Conservation (phyloP, 2,888 invertebrate genomes). For the Eucera pruinosa region DNA sequence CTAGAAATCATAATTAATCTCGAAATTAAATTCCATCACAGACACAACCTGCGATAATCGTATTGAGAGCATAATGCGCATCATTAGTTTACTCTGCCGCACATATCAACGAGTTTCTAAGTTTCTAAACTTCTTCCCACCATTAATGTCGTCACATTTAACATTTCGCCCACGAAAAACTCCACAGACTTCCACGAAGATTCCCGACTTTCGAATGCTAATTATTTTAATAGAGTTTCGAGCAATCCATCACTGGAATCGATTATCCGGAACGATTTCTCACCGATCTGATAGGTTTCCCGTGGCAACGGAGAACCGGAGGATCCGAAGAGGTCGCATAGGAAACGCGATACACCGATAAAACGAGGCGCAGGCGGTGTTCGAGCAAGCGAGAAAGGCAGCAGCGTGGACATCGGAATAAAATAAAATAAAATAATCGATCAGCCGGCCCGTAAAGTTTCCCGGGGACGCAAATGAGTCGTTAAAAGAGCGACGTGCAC, state of each 20-base stretch:
- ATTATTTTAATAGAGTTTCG: constrained; percentile 18
- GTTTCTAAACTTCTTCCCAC: neutral
- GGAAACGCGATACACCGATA: constrained; percentile 73
- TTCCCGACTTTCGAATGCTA: constrained; percentile 10
- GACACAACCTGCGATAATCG: no score
- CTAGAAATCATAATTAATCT: no score
- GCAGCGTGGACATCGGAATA: constrained; percentile 60
- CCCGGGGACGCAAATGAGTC: constrained; percentile 79
- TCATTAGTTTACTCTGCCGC: no score
- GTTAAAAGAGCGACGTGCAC: constrained; percentile 77
- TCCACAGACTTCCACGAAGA: neutral
- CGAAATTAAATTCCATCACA: no score
- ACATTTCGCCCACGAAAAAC: neutral
- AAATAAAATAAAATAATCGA: constrained; percentile 80
- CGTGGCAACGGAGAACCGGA: constrained; percentile 28
- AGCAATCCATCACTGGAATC: constrained; percentile 20
- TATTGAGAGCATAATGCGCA: no score
- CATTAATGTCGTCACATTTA: neutral
- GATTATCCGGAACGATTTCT: constrained; percentile 39
- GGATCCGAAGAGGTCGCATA: constrained; percentile 56
- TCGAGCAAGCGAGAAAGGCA: constrained; percentile 44
- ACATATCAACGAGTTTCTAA: neutral
- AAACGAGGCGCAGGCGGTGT: constrained; percentile 59
- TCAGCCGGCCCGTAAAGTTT: constrained; percentile 77
- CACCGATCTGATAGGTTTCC: constrained; percentile 42